A percentile compares a stretch with the other conserved stretches of the same genome.
These are phyloP conservation scores for Atrina japonica DNA, from an alignment of 2,888 invertebrate genomes.

Conservation along the genomic window DNA sequence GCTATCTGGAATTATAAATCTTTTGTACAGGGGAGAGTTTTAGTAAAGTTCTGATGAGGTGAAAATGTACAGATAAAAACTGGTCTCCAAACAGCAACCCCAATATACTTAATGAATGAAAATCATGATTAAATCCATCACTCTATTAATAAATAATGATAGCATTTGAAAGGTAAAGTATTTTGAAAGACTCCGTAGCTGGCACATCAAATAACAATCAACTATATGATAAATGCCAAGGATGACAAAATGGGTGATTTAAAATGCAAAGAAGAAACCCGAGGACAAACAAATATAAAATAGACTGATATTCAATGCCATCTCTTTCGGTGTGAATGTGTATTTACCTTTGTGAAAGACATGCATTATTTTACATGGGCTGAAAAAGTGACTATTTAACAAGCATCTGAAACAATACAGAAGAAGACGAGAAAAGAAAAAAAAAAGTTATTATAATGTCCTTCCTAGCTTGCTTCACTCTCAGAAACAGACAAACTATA, in stretches of 20 bases:
- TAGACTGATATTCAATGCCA: conserved; percentile 11
- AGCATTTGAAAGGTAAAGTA: conserved; percentile 45
- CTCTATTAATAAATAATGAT: conserved; percentile 42
- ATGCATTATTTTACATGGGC: conserved; percentile 54
- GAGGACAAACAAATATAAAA: conserved; percentile 19
- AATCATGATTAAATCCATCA: conserved; percentile 35
- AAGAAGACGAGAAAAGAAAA: conserved; percentile 24
- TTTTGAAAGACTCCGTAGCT: conserved; percentile 68
- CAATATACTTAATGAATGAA: conserved; percentile 33
- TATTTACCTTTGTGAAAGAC: conserved; percentile 37
- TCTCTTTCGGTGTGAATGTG: neutral
- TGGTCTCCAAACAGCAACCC: conserved; percentile 32
- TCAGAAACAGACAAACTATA: conserved; percentile 50
- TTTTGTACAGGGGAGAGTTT: too few species aligned
- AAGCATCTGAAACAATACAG: conserved; percentile 40
- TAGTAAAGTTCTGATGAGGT: neutral
- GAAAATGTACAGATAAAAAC: conserved; percentile 34
- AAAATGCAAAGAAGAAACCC: conserved; percentile 34
- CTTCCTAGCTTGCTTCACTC: conserved; percentile 54
- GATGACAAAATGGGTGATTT: conserved; percentile 43
- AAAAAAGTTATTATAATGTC: neutral
- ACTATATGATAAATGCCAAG: conserved; percentile 42
- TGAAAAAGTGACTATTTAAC: conserved; percentile 54
- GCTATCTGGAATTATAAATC: too few species aligned
- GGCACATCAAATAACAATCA: conserved; percentile 49